Evolutionary conservation across 2,797 vertebrate genomes (phyloP).

Genomic region (Rhinophrynus dorsalis): DNA sequence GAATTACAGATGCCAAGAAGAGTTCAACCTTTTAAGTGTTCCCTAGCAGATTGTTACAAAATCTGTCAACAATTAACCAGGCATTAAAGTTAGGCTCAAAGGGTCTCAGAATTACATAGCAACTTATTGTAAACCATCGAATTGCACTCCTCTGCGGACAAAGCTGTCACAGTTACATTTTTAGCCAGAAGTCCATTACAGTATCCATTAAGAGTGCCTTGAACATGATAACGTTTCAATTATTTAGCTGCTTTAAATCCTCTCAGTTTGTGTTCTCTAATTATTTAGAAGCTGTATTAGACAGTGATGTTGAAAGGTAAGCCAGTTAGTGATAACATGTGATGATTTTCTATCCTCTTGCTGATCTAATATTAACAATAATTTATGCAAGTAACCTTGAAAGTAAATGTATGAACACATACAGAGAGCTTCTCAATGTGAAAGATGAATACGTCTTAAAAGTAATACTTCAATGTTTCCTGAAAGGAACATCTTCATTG

Average conservation of each 20-base stretch:
- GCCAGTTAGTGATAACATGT: background rate
- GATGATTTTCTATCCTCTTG: background rate
- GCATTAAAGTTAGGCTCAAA: constrained; percentile 43
- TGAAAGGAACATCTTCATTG: background rate
- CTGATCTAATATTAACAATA: background rate
- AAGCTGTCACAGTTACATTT: constrained; percentile 25
- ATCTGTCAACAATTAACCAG: constrained; percentile 50
- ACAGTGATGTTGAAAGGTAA: background rate
- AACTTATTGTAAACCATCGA: constrained; percentile 45
- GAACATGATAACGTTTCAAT: constrained; percentile 44
- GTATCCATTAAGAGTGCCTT: constrained; percentile 19
- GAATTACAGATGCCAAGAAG: constrained; percentile 43
- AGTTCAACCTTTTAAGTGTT: constrained; percentile 45
- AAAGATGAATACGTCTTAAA: background rate
- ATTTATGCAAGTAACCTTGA: background rate
- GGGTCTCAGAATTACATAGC: constrained; percentile 43
- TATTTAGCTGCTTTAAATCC: constrained; percentile 39
- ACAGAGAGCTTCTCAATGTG: background rate
- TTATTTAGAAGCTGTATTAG: constrained; percentile 25
- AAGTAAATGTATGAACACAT: constrained; percentile 11
- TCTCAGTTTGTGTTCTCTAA: constrained; percentile 34
- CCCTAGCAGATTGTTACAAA: constrained; percentile 38
- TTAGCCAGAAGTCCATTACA: constrained; percentile 35
- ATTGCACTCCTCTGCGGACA: constrained; percentile 4
- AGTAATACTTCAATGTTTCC: constrained; percentile 5